These are phyloP conservation scores for Yponomeuta plumbellus DNA, from an alignment of 2,888 invertebrate genomes.

Conservation along the genomic window DNA sequence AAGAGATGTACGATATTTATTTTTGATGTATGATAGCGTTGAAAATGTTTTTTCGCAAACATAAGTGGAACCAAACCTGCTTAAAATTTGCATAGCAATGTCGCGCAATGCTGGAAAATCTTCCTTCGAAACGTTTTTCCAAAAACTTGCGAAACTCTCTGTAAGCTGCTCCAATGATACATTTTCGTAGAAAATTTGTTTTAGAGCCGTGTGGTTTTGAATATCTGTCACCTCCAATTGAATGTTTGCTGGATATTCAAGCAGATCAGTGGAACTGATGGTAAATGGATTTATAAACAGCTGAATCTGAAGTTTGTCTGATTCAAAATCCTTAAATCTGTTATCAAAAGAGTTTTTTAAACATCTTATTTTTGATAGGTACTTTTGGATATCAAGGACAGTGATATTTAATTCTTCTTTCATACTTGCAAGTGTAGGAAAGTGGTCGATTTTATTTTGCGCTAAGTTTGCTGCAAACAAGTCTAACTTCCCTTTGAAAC, in stretches of 20 bases:
- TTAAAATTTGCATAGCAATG: background rate
- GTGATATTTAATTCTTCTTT: conserved; percentile 7
- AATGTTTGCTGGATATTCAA: no score
- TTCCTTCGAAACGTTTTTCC: background rate
- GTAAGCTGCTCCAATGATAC: background rate
- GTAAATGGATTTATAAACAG: no score
- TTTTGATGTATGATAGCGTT: background rate
- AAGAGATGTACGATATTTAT: conserved; percentile 1
- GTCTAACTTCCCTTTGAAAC: conserved; percentile 19
- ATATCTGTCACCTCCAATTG: no score
- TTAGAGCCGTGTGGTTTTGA: no score
- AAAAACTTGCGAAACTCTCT: background rate
- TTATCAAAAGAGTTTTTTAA: no score
- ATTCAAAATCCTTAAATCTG: no score
- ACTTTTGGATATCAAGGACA: background rate
- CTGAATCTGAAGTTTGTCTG: no score
- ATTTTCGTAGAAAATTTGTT: no score
- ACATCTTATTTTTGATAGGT: no score
- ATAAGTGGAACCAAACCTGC: conserved; percentile 2
- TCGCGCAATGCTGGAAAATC: conserved; percentile 4
- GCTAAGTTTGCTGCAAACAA: conserved; percentile 15
- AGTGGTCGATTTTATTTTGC: conserved; percentile 9
- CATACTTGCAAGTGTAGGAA: conserved; percentile 14
- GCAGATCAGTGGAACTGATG: no score
- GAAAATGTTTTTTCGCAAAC: conserved; percentile 1